phyloP scores from a whole-genome alignment of 2,113 vertebrate genomes.

The Phyllostomus discolor region DNA sequence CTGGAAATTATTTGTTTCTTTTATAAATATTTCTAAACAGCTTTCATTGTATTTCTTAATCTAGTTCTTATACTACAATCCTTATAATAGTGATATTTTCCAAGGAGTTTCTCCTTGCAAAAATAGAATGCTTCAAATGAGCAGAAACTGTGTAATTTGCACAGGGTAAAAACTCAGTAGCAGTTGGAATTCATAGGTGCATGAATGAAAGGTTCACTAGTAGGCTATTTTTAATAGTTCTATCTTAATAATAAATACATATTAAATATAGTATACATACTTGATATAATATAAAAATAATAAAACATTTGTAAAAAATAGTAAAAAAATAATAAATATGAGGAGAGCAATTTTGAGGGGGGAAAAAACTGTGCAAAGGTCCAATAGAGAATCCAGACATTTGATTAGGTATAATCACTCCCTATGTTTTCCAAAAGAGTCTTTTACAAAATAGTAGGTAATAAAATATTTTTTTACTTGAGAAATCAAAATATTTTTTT shows the following conservation, averaged over 20 bases:
- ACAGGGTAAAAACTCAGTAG: not conserved
- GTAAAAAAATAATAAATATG: not conserved
- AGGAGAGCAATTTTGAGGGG: not conserved
- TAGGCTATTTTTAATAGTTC: not conserved
- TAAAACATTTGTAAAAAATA: no score
- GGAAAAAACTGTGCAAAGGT: not conserved
- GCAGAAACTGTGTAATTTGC: not conserved
- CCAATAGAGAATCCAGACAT: not conserved
- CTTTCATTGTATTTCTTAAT: not conserved
- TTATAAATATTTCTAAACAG: not conserved
- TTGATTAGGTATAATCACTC: not conserved
- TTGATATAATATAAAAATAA: no score
- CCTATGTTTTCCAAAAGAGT: not conserved
- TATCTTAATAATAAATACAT: not conserved
- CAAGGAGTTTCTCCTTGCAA: not conserved
- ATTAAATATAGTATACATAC: not conserved
- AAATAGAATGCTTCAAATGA: not conserved
- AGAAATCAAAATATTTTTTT: not conserved
- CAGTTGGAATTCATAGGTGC: not conserved
- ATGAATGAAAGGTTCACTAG: not conserved
- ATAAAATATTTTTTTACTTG: not conserved
- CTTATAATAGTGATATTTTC: not conserved
- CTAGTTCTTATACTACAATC: not conserved
- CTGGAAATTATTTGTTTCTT: not conserved
- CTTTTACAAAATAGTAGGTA: not conserved